Percentiles rank a stretch among this genome's conserved stretches.
phyloP scores from a whole-genome alignment of 1,140 invertebrate genomes.

The Lepidostoma basale region DNA sequence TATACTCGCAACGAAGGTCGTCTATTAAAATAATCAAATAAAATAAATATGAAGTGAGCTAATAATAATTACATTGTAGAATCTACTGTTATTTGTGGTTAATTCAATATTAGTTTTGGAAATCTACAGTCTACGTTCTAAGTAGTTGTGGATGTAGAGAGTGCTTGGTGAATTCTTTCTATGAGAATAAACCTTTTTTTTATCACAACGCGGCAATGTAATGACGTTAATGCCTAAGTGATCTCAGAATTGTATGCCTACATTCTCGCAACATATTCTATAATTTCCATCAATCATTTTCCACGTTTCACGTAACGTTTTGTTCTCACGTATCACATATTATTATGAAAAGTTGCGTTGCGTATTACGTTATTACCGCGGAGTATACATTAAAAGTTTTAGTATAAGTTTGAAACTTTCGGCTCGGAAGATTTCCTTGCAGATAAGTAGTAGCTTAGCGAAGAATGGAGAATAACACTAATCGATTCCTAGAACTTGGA shows the following conservation, averaged over 20 bases:
- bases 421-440: not conserved
- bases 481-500: not conserved
- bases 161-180: too few relatives aligned
- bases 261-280: not conserved
- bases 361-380: not conserved
- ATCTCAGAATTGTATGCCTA: not conserved
- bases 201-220: too few relatives aligned
- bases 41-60: too few relatives aligned
- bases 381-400: not conserved
- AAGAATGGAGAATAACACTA: not conserved
- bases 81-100: too few relatives aligned
- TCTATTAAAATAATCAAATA: too few relatives aligned
- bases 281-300: not conserved
- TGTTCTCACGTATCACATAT: not conserved
- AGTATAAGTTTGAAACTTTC: not conserved
- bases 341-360: not conserved
- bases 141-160: too few relatives aligned
- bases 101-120: too few relatives aligned
- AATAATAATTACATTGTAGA: too few relatives aligned
- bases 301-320: not conserved
- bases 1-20: too few relatives aligned
- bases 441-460: constrained; percentile 1
- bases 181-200: too few relatives aligned
- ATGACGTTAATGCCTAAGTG: too few relatives aligned
- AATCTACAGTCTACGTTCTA: too few relatives aligned